Evolutionary conservation across 2,797 vertebrate species (phyloP).

Genomic region (Pangasius mekongensis): DNA sequence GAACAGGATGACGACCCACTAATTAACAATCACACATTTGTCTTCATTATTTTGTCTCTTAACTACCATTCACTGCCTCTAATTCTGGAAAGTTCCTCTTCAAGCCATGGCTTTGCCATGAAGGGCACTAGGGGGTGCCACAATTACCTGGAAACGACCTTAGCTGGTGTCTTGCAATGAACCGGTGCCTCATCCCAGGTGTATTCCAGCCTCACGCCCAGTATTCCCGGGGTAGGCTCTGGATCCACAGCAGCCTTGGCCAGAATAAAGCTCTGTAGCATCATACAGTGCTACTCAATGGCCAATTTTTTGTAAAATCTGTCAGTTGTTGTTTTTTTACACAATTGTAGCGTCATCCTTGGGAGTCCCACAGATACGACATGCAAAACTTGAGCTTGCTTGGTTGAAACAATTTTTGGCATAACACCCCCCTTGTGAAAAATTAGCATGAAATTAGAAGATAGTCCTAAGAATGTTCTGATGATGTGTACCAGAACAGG

Average conservation of each 20-base stretch:
- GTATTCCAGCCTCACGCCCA: neutral
- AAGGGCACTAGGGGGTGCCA: neutral
- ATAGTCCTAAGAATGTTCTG: neutral
- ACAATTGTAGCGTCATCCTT: neutral
- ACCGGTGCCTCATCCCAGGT: no score
- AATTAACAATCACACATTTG: constrained; percentile 74
- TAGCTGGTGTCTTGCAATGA: neutral
- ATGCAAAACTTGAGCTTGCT: neutral
- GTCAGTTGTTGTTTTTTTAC: no score
- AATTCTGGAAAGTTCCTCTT: neutral
- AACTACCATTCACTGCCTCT: neutral
- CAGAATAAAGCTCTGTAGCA: neutral
- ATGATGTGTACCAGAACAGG: neutral
- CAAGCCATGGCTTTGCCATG: neutral
- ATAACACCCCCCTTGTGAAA: neutral
- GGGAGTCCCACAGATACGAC: neutral
- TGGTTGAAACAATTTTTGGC: neutral
- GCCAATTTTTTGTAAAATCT: no score
- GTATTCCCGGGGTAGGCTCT: neutral
- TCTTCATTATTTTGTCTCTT: constrained; percentile 55
- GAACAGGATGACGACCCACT: constrained; percentile 70
- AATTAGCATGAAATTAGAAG: neutral
- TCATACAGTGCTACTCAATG: no score
- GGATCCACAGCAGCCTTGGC: neutral
- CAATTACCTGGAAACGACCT: neutral